Evolutionary conservation across 2,113 vertebrate genomes (phyloP).

Genomic region (Xerus inauris): DNA sequence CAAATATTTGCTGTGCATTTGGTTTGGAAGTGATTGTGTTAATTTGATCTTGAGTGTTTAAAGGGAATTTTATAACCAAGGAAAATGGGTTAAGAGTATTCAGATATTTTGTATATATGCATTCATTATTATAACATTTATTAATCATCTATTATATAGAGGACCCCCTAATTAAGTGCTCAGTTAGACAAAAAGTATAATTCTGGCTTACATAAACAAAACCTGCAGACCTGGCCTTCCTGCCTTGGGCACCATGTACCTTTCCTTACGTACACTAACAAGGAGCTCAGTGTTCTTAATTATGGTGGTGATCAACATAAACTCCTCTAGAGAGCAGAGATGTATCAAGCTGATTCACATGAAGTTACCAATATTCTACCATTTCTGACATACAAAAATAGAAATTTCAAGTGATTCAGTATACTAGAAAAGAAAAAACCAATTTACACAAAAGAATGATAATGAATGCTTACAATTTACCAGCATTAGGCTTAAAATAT

Average conservation of each 20-base stretch:
- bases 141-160: neutral
- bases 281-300: neutral
- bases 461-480: neutral
- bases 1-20: neutral
- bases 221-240: neutral
- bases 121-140: conserved; percentile 12
- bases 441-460: neutral
- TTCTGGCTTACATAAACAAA: conserved; percentile 4
- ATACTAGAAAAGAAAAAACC: neutral
- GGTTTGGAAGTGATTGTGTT: neutral
- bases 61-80: neutral
- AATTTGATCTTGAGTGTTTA: neutral
- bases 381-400: neutral
- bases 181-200: neutral
- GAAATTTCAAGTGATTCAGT: neutral
- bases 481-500: neutral
- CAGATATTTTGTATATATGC: neutral
- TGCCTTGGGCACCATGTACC: neutral
- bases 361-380: neutral
- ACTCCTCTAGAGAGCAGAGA: neutral
- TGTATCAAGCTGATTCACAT: neutral
- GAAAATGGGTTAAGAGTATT: neutral
- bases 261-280: neutral
- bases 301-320: neutral
- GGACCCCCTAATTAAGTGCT: neutral